Conservation (phyloP, 1,140 invertebrate genomes). For the Drosophila pectinifera region DNA sequence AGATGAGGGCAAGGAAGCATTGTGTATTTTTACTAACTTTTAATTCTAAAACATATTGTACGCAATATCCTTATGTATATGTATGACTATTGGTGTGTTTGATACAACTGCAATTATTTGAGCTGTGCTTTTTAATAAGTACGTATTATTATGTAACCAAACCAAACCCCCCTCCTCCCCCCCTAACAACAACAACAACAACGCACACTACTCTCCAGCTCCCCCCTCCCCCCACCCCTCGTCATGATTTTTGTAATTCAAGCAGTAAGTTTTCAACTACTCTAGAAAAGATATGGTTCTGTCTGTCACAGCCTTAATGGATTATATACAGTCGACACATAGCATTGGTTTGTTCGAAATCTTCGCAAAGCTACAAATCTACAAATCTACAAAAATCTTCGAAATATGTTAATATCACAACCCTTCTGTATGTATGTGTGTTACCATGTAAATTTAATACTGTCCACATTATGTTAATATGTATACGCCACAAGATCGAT, state of each 20-base stretch:
- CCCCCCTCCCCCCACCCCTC: not conserved
- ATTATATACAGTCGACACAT: slow-evolving; percentile 12
- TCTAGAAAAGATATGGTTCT: slow-evolving; percentile 15
- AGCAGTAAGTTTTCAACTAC: slow-evolving; percentile 19
- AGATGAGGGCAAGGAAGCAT: slow-evolving; percentile 4
- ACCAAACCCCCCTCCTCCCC: no score
- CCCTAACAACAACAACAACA: not conserved
- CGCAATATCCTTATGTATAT: slow-evolving; percentile 31
- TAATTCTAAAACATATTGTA: slow-evolving; percentile 36
- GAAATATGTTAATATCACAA: slow-evolving; percentile 66
- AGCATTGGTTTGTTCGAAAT: slow-evolving; percentile 15
- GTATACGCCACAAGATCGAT: slow-evolving; percentile 57
- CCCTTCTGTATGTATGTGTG: slow-evolving; percentile 63
- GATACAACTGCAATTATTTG: slow-evolving; percentile 29
- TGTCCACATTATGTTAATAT: slow-evolving; percentile 60
- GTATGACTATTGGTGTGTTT: slow-evolving; percentile 37
- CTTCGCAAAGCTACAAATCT: slow-evolving; percentile 13
- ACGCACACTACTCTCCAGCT: slow-evolving; percentile 1
- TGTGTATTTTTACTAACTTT: slow-evolving; percentile 34
- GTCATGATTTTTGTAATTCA: slow-evolving; percentile 18
- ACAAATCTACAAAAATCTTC: slow-evolving; percentile 23
- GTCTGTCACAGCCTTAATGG: slow-evolving; percentile 15
- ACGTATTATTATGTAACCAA: slow-evolving; percentile 19
- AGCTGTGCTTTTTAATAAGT: slow-evolving; percentile 30
- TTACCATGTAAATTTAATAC: slow-evolving; percentile 64